Evolutionary conservation across 2,797 vertebrate species (phyloP), one percentile per base, ranked within the genome.

Genomic region (Cebuella pygmaea): DNA sequence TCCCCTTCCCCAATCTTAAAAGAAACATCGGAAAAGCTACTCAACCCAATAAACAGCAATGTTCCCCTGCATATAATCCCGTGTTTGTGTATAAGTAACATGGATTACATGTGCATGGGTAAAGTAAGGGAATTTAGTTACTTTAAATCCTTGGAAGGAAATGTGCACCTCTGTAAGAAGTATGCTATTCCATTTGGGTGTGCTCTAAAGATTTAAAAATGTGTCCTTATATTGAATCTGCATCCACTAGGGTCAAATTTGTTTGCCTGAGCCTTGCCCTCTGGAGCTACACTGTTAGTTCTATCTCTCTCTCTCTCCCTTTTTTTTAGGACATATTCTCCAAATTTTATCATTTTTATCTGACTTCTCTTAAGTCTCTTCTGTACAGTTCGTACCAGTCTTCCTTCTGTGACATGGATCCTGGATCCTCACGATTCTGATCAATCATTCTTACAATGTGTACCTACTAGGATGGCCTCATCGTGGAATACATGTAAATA

Each of bases 21-120:
- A 97, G 93, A 95, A 95, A 93, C 24, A 90, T 75, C 78, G 80
- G 70, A 97, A 94, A 93, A 80, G 26, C 85, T 76, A 76, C 9
- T 61, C 82, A 67, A 78, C 36, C 27, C 1, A 0, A 91, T 90
- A 90, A 97, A 88, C 2, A 93, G 87, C 30, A 93, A 52, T 70
- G 88, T 61, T n/a, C 6, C 26, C 39, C 93, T 61, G 2, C 20
- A 24, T 75, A 11, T 30, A 90, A 88, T 3, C 6, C 13, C 7
- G 30, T 83, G 44, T 76, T 80, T 88, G 36, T 57, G 20, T 76
- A 4, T 75, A 27, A 41, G 46, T 72, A 92, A n/a, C 61, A 95
- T 24, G 19, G 81, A 92, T 78, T 59, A 61, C 22, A 72, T 33
- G 12, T 46, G 46, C 15, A 57, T 72, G 27, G 52, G 27, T 44